Evolutionary conservation across 2,888 invertebrate species (phyloP).

Genomic region (Rhamphomyia laevipes): DNA sequence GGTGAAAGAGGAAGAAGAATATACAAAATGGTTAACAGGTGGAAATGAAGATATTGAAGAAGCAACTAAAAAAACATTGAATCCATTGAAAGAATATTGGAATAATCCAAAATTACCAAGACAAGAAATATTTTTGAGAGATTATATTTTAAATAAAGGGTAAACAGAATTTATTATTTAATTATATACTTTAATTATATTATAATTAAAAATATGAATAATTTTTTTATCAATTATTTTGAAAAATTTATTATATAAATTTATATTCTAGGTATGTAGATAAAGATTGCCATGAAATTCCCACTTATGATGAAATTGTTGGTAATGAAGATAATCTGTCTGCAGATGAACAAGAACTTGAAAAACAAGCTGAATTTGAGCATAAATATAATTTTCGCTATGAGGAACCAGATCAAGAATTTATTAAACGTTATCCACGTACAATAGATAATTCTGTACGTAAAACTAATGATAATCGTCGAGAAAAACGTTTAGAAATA

Average conservation of each 20-base stretch:
- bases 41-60: conserved; percentile 50
- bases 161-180: conserved; percentile 23
- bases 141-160: conserved; percentile 83
- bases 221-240: no score
- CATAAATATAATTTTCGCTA: conserved; percentile 91
- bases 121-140: conserved; percentile 79
- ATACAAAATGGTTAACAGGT: conserved; percentile 71
- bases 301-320: conserved; percentile 54
- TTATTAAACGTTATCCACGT: conserved; percentile 84
- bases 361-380: conserved; percentile 83
- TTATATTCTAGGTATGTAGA: conserved; percentile 39
- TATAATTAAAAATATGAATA: no score
- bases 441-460: conserved; percentile 74
- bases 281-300: conserved; percentile 41
- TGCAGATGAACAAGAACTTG: conserved; percentile 68
- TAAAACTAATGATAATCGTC: conserved; percentile 64
- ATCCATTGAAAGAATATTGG: conserved; percentile 75
- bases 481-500: conserved; percentile 63
- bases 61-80: conserved; percentile 50
- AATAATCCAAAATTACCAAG: conserved; percentile 66
- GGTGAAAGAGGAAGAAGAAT: conserved; percentile 46
- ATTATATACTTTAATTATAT: not conserved
- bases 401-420: conserved; percentile 92
- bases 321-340: conserved; percentile 48
- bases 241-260: no score